Conservation (phyloP, 2,113 vertebrate species). For the Coreoperca whiteheadi region DNA sequence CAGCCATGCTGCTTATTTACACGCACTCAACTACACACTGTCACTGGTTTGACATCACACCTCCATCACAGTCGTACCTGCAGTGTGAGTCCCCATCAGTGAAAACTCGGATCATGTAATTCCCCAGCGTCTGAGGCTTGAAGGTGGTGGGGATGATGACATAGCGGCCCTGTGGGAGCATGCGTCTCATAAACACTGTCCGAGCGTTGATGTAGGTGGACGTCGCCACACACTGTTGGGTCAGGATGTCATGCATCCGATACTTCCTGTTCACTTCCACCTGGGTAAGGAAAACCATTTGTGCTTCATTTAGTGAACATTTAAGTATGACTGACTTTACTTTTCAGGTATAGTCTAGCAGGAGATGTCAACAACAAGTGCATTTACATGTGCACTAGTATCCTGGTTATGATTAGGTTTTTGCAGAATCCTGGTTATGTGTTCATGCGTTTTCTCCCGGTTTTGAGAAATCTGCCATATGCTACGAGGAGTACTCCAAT, state of each 20-base stretch:
- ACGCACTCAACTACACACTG: background rate
- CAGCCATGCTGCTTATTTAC: background rate
- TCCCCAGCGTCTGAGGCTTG: conserved; percentile 76
- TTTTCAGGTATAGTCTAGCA: background rate
- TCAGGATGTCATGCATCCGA: conserved; percentile 89
- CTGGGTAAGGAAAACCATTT: conserved; percentile 68
- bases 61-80: conserved; percentile 78
- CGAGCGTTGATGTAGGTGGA: conserved; percentile 91
- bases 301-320: background rate
- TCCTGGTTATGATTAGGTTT: background rate
- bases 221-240: conserved; percentile 84
- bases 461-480: background rate
- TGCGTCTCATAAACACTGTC: conserved; percentile 87
- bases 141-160: conserved; percentile 92
- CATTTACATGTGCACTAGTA: background rate
- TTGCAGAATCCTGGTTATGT: background rate
- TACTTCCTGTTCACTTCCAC: conserved; percentile 94
- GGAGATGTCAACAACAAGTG: background rate
- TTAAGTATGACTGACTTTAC: background rate
- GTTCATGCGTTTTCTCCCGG: background rate
- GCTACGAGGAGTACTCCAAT: background rate
- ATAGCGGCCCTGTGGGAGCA: conserved; percentile 88
- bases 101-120: conserved; percentile 90
- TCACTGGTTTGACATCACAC: background rate
- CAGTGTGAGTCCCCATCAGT: conserved; percentile 88